Conservation (phyloP, 2,113 vertebrate species). For the Hassar affinis region DNA sequence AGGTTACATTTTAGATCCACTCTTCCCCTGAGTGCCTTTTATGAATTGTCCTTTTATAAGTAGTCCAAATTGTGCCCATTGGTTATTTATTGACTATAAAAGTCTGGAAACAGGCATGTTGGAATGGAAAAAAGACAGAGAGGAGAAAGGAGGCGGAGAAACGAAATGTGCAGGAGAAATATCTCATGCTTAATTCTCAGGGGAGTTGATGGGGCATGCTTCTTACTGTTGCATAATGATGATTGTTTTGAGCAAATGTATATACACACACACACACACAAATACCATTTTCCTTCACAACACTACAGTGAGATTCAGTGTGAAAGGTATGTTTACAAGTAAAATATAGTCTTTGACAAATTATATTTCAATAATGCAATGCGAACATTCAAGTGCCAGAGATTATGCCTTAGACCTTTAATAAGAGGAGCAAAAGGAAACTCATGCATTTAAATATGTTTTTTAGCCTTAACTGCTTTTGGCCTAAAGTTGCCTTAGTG, state of each 20-base stretch:
- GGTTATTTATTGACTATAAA: constrained; percentile 60
- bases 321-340: constrained; percentile 15
- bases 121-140: constrained; percentile 22
- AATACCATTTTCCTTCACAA: constrained; percentile 1
- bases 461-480: constrained; percentile 69
- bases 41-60: constrained; percentile 73
- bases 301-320: constrained; percentile 24
- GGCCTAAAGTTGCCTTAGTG: constrained; percentile 60
- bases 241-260: constrained; percentile 63
- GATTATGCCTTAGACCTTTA: constrained; percentile 69
- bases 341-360: constrained; percentile 47
- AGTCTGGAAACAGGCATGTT: constrained; percentile 53
- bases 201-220: constrained; percentile 59
- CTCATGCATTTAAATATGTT: constrained; percentile 82
- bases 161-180: constrained; percentile 42
- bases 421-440: constrained; percentile 73
- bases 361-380: constrained; percentile 67
- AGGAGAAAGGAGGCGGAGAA: constrained; percentile 25
- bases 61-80: constrained; percentile 73
- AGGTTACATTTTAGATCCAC: constrained; percentile 69
- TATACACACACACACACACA: constrained; percentile 53
- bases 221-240: constrained; percentile 71
- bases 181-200: constrained; percentile 57
- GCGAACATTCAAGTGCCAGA: constrained; percentile 66
- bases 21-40: constrained; percentile 68